These are phyloP conservation scores for Corythaixoides concolor DNA, from an alignment of 2,113 vertebrate genomes.

Conservation along the genomic window DNA sequence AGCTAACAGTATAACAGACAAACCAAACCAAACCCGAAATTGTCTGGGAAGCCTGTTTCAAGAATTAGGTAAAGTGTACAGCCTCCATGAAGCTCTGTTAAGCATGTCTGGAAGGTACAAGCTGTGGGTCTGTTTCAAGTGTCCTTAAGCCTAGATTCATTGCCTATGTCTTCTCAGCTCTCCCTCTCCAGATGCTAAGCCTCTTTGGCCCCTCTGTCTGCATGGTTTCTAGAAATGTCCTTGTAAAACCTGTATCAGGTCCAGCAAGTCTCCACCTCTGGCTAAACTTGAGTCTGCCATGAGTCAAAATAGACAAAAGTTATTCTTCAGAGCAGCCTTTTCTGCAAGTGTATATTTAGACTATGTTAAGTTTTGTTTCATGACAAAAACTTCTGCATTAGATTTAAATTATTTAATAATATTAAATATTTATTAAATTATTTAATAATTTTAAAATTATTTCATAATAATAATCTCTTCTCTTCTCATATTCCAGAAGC, in stretches of 20 bases:
- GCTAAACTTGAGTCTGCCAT: not conserved
- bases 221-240: not conserved
- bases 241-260: not conserved
- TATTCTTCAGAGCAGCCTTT: not conserved
- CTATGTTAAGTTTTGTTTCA: not conserved
- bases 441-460: too few species aligned
- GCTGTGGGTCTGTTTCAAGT: not conserved
- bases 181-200: not conserved
- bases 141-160: not conserved
- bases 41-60: not conserved
- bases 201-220: not conserved
- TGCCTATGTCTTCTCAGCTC: not conserved
- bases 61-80: not conserved
- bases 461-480: not conserved
- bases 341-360: not conserved
- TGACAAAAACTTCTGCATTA: not conserved
- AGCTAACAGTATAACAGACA: not conserved
- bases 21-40: not conserved
- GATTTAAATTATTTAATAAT: not conserved
- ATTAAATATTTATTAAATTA: too few species aligned
- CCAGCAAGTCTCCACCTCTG: not conserved
- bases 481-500: not conserved
- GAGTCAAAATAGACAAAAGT: not conserved
- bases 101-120: not conserved
- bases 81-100: not conserved